Conservation (phyloP, 2,888 invertebrate genomes). For the Drosophila aldrichi region DNA sequence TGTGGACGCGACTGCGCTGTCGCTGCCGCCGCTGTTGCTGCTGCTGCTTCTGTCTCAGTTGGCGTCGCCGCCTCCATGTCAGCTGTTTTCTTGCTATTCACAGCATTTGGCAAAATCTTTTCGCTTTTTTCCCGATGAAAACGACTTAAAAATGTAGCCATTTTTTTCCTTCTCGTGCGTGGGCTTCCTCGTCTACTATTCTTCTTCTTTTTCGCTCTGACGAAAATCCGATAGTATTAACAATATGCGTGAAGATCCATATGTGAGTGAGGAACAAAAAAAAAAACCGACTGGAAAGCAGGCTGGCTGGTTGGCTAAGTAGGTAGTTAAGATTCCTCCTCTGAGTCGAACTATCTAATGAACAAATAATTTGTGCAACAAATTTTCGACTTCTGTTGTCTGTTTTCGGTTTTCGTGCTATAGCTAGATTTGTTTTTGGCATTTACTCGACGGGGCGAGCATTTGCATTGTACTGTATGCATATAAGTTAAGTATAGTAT, state of each 20-base stretch:
- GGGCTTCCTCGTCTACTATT: slow-evolving; percentile 36
- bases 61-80: slow-evolving; percentile 47
- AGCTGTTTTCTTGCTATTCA: slow-evolving; percentile 64
- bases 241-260: slow-evolving; percentile 21
- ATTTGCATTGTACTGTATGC: slow-evolving; percentile 52
- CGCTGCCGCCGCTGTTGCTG: slow-evolving; percentile 28
- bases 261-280: slow-evolving; percentile 6
- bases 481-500: slow-evolving; percentile 54
- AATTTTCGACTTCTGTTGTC: slow-evolving; percentile 28
- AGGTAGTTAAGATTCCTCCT: slow-evolving; percentile 23
- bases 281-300: slow-evolving; percentile 1
- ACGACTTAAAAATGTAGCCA: slow-evolving; percentile 83
- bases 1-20: slow-evolving; percentile 86
- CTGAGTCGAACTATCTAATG: slow-evolving; percentile 60
- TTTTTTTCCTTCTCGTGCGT: slow-evolving; percentile 46
- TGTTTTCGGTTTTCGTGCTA: slow-evolving; percentile 24
- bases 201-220: slow-evolving; percentile 21
- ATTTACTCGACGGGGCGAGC: slow-evolving; percentile 43
- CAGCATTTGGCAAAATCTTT: slow-evolving; percentile 70
- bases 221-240: slow-evolving; percentile 42
- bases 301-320: not conserved
- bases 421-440: slow-evolving; percentile 42
- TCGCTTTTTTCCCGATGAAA: slow-evolving; percentile 84
- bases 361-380: slow-evolving; percentile 46
- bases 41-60: slow-evolving; percentile 30